Conservation (phyloP, 1,140 invertebrate species). For the Akabosia matsudoensis region DNA sequence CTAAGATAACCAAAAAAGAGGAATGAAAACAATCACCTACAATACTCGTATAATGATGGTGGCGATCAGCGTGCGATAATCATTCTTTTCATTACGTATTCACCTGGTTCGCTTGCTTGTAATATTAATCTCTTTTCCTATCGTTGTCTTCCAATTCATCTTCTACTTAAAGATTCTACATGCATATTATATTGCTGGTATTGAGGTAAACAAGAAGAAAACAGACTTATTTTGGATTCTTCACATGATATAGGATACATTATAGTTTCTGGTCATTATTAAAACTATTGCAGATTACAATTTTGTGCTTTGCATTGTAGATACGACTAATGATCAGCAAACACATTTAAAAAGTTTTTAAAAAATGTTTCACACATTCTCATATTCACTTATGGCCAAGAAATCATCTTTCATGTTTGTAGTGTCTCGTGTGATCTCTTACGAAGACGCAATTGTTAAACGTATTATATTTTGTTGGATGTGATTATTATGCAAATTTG, state of each 20-base stretch:
- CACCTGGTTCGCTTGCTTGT: background rate
- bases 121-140: background rate
- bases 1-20: background rate
- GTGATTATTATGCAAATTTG: slow-evolving; percentile 44
- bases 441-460: no score
- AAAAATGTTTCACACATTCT: no score
- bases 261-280: no score
- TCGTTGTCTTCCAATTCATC: background rate
- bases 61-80: background rate
- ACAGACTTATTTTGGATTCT: background rate
- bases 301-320: no score
- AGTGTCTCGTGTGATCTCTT: no score
- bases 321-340: no score
- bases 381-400: no score
- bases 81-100: background rate
- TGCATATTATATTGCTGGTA: background rate
- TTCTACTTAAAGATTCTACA: background rate
- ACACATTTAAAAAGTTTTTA: no score
- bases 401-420: no score
- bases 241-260: background rate
- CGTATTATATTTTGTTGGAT: slow-evolving; percentile 26
- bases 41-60: background rate
- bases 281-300: no score
- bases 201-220: no score
- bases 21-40: background rate